phyloP scores from a whole-genome alignment of 2,888 invertebrate species.

The Apoda limacodes region DNA sequence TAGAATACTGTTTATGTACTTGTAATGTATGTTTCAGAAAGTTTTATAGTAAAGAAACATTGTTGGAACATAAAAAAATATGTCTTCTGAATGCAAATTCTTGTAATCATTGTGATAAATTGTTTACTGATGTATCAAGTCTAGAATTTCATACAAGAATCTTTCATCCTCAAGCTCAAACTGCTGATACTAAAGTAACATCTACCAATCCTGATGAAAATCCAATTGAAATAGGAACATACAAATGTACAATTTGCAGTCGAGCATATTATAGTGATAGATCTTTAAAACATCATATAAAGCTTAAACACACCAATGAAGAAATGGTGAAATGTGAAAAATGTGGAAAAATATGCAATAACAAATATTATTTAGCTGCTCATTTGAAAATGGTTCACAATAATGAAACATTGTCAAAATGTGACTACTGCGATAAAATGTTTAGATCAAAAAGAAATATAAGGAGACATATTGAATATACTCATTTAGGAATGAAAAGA shows the following conservation, averaged over 20 bases:
- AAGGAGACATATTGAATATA: conserved; percentile 45
- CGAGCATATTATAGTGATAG: conserved; percentile 44
- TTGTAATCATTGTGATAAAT: conserved; percentile 44
- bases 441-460: conserved; percentile 53
- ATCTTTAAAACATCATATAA: conserved; percentile 48
- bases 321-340: conserved; percentile 36
- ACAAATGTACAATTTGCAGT: conserved; percentile 39
- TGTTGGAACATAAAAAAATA: conserved; percentile 33
- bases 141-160: conserved; percentile 45
- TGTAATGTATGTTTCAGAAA: conserved; percentile 52
- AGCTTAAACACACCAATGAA: conserved; percentile 44
- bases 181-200: conserved; percentile 37
- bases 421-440: conserved; percentile 49
- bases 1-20: conserved; percentile 34
- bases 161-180: conserved; percentile 48
- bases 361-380: conserved; percentile 47
- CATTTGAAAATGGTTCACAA: conserved; percentile 50
- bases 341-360: conserved; percentile 45
- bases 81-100: conserved; percentile 40
- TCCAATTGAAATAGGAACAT: conserved; percentile 19
- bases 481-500: conserved; percentile 47
- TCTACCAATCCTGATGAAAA: conserved; percentile 32
- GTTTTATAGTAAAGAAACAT: conserved; percentile 40
- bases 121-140: conserved; percentile 47
- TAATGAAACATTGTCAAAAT: conserved; percentile 37